Conservation (phyloP, 2,888 invertebrate species). For the Leucania comma region DNA sequence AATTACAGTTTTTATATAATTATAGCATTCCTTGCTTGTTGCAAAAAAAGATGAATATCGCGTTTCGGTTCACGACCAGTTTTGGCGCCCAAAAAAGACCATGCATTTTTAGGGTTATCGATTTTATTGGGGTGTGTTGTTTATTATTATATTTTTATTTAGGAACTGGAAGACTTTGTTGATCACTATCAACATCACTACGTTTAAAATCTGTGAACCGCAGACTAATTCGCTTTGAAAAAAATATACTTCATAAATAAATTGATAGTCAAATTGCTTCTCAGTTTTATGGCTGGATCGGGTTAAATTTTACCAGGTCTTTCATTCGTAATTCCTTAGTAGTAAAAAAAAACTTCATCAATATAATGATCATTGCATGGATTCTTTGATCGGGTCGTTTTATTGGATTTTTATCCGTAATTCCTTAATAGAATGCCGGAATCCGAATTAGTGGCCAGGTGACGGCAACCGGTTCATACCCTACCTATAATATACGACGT, state of each 20-base stretch:
- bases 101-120: constrained; percentile 47
- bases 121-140: not conserved
- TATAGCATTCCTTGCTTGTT: constrained; percentile 12
- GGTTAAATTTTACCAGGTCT: not conserved
- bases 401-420: not conserved
- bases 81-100: constrained; percentile 28
- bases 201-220: not conserved
- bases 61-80: constrained; percentile 44
- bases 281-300: not conserved
- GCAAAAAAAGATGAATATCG: constrained; percentile 19
- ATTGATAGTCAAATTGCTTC: too few relatives aligned
- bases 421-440: not conserved
- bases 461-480: not conserved
- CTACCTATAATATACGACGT: too few relatives aligned
- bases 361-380: too few relatives aligned
- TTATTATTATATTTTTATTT: not conserved
- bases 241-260: too few relatives aligned
- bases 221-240: too few relatives aligned
- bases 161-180: not conserved
- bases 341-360: too few relatives aligned
- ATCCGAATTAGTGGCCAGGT: too few relatives aligned
- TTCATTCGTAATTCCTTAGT: not conserved
- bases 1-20: constrained; percentile 37
- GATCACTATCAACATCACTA: too few relatives aligned
- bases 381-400: too few relatives aligned